Conservation (phyloP, 2,797 vertebrate genomes). For the Rhincodon typus region DNA sequence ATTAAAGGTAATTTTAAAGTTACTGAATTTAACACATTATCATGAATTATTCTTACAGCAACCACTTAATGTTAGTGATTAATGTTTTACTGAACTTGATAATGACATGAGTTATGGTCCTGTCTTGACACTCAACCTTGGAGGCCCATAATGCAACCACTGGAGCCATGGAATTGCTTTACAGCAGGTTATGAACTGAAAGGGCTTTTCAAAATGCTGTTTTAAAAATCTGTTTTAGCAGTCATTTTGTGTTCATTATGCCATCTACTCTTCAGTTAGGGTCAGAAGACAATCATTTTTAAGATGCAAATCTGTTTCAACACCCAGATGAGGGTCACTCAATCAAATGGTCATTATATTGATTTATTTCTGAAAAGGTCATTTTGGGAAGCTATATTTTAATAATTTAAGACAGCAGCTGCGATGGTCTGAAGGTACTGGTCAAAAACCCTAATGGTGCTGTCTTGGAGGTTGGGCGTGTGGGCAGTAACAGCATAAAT, state of each 20-base stretch:
- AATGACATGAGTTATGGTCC: slow-evolving; percentile 12
- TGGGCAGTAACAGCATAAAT: no score
- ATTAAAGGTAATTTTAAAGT: neutral
- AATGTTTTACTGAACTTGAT: neutral
- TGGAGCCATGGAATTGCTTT: neutral
- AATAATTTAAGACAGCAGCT: neutral
- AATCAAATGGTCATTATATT: neutral
- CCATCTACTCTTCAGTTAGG: neutral
- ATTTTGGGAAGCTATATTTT: neutral
- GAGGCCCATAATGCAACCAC: neutral
- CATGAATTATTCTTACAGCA: slow-evolving; percentile 13
- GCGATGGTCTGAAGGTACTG: no score
- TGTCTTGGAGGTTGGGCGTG: no score
- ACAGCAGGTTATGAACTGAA: neutral
- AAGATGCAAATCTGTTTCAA: neutral
- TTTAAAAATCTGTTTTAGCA: neutral
- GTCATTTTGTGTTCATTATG: neutral
- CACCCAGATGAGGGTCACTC: neutral
- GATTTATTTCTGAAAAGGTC: neutral
- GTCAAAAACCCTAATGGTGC: no score
- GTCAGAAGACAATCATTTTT: slow-evolving; percentile 21
- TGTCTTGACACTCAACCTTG: slow-evolving; percentile 2
- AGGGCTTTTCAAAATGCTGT: neutral
- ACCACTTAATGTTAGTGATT: neutral
- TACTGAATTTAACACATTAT: slow-evolving; percentile 11